These are phyloP conservation scores for Kuschelorhynchus macadamiae DNA, from an alignment of 2,888 invertebrate genomes.

Conservation along the genomic window DNA sequence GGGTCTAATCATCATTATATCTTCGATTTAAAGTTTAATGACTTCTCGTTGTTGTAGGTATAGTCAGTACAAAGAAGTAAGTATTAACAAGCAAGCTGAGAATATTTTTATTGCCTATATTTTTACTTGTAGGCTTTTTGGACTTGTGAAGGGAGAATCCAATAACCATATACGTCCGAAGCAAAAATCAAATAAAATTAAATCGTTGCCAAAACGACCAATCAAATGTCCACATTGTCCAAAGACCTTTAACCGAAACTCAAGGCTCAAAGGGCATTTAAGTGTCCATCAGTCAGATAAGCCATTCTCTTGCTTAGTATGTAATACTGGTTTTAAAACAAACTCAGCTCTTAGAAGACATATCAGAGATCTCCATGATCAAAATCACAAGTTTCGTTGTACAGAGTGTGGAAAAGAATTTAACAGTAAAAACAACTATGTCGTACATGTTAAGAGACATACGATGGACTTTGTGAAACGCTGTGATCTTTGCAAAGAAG, in stretches of 20 bases:
- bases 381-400: slow-evolving; percentile 19
- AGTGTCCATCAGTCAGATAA: slow-evolving; percentile 72
- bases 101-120: background rate
- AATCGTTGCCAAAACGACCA: background rate
- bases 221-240: slow-evolving; percentile 40
- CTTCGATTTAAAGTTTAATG: too few relatives aligned
- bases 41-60: too few relatives aligned
- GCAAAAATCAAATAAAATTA: background rate
- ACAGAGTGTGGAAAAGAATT: slow-evolving; percentile 38
- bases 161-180: too few relatives aligned
- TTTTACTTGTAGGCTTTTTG: background rate
- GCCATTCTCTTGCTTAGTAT: slow-evolving; percentile 67
- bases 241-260: slow-evolving; percentile 25
- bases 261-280: slow-evolving; percentile 61
- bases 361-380: slow-evolving; percentile 38
- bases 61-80: too few relatives aligned
- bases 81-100: too few relatives aligned
- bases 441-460: slow-evolving; percentile 38
- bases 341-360: slow-evolving; percentile 38
- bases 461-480: slow-evolving; percentile 24
- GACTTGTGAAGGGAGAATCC: background rate
- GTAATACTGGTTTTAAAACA: slow-evolving; percentile 36
- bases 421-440: slow-evolving; percentile 42
- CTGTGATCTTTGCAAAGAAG: slow-evolving; percentile 61
- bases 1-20: too few relatives aligned